Conservation (phyloP, 2,797 vertebrate genomes). For the Oryzias sinensis region DNA sequence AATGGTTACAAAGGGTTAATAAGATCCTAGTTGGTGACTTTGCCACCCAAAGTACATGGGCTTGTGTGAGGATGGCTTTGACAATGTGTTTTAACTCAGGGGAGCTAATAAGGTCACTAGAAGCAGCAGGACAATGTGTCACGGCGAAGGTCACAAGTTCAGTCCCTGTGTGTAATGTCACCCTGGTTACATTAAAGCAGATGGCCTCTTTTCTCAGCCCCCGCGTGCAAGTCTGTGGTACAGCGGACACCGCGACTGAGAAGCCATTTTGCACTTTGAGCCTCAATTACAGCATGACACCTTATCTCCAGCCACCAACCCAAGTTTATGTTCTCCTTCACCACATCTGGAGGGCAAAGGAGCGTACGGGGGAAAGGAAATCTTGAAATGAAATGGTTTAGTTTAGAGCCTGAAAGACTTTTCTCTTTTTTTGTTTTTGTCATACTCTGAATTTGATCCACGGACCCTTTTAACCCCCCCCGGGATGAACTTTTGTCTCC, state of each 20-base stretch:
- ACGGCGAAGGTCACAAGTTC: constrained; percentile 66
- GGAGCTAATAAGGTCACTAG: constrained; percentile 64
- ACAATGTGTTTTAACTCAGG: constrained; percentile 33
- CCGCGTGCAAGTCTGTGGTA: constrained; percentile 29
- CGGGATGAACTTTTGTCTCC: constrained; percentile 41
- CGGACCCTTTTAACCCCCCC: constrained; percentile 71
- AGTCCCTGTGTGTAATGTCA: constrained; percentile 58
- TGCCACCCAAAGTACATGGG: constrained; percentile 33
- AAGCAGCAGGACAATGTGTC: constrained; percentile 51
- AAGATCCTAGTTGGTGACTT: constrained; percentile 40
- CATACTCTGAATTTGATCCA: constrained; percentile 58
- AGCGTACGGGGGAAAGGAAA: constrained; percentile 35
- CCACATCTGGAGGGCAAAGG: constrained; percentile 56
- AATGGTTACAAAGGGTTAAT: constrained; percentile 1
- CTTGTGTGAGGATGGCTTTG: constrained; percentile 14
- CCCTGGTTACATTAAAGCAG: constrained; percentile 56
- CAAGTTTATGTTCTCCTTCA: constrained; percentile 53
- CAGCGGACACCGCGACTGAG: constrained; percentile 28
- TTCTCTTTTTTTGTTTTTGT: constrained; percentile 22
- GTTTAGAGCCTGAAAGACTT: constrained; percentile 25
- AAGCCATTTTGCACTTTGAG: constrained; percentile 46
- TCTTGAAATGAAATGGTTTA: constrained; percentile 35
- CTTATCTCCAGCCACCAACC: constrained; percentile 38
- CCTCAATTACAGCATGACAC: constrained; percentile 64
- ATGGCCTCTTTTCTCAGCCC: constrained; percentile 53